Percentiles rank a stretch among this genome's conserved stretches.
Evolutionary conservation across 64 coral and sea anemone species (phyloP).

Genomic region (Catalaphyllia jardinei): DNA sequence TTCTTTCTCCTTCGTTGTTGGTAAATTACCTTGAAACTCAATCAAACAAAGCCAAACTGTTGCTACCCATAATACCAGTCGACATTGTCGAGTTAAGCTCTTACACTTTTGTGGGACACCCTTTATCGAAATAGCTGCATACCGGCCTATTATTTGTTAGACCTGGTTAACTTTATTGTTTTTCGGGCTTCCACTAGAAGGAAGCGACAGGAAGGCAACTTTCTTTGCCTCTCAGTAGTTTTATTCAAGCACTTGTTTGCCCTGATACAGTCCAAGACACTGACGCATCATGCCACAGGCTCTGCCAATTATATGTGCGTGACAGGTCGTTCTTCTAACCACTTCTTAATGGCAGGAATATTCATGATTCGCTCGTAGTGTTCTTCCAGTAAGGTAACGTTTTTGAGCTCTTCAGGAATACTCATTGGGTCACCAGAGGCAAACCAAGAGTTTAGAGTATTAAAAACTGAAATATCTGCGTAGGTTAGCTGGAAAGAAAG

Average conservation of each 20-base stretch:
- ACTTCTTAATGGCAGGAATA: conserved; percentile 27
- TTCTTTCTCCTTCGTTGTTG: no score
- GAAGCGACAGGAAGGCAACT: no score
- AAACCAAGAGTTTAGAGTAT: not conserved
- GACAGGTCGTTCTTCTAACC: conserved; percentile 1
- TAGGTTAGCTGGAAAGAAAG: conserved; percentile 22
- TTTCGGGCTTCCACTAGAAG: no score
- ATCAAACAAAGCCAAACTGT: no score
- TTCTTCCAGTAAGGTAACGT: not conserved
- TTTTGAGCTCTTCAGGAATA: not conserved
- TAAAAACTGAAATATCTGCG: conserved; percentile 28
- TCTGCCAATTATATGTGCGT: not conserved
- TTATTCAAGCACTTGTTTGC: not conserved
- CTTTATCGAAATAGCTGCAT: no score
- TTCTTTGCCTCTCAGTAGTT: no score
- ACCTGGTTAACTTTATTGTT: no score
- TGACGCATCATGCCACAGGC: not conserved
- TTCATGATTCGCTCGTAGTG: conserved; percentile 19
- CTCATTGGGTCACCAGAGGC: not conserved
- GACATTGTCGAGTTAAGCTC: no score
- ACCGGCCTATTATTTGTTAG: no score
- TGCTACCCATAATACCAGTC: no score
- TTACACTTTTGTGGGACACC: no score
- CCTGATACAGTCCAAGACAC: not conserved
- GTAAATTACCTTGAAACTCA: no score